These are phyloP conservation scores for Digitonthophagus gazella DNA, from an alignment of 2,888 invertebrate genomes.

Conservation along the genomic window DNA sequence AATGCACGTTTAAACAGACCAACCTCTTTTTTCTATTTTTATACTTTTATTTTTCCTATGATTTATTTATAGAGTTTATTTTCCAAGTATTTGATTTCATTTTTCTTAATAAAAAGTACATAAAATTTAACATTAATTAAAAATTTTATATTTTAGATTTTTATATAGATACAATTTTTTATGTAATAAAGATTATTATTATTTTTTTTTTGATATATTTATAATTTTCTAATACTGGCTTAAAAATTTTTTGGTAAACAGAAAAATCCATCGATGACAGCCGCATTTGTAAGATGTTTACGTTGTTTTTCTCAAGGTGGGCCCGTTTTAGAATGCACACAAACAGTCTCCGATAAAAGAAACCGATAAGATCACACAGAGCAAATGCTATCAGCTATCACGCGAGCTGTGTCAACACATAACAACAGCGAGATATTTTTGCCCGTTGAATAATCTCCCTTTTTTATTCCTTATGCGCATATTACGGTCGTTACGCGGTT, in stretches of 20 bases:
- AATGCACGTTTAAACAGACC: neutral
- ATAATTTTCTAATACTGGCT: no score
- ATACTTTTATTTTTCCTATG: neutral
- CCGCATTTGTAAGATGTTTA: neutral
- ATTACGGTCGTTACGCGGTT: slow-evolving; percentile 17
- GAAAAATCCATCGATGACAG: no score
- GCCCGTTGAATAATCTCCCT: slow-evolving; percentile 7
- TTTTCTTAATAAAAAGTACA: no score
- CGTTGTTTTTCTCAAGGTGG: neutral
- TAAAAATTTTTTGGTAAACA: no score
- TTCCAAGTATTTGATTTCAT: no score
- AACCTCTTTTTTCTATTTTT: neutral
- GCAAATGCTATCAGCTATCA: slow-evolving; percentile 11
- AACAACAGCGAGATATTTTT: slow-evolving; percentile 14
- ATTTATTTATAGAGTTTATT: neutral
- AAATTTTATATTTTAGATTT: no score
- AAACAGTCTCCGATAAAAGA: slow-evolving; percentile 5
- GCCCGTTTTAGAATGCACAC: slow-evolving; percentile 11
- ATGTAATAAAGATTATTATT: no score
- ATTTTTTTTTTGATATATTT: no score
- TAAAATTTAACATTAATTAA: no score
- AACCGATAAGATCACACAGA: slow-evolving; percentile 4
- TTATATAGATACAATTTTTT: no score
- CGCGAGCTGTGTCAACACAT: slow-evolving; percentile 9
- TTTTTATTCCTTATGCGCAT: neutral